Base-by-base conservation (phyloP, 2,113 vertebrate genomes). In the Picathartes gymnocephalus region DNA sequence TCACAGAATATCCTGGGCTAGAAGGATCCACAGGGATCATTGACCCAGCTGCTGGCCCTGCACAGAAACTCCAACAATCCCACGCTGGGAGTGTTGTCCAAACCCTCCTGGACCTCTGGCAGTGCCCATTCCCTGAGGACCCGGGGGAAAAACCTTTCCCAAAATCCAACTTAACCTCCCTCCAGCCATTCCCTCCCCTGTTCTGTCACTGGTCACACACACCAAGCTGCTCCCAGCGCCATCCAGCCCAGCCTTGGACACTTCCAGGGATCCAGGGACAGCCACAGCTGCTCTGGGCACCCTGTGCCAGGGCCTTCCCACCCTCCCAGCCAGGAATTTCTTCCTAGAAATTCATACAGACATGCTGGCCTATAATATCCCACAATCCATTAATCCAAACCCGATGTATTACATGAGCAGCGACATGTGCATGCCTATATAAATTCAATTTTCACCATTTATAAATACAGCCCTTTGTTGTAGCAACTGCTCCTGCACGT, bases 371-470 rank as follows among this genome's bases (percentile, higher is more conserved):
- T 66, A 0, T 23, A 42, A 37, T 11, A 72, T 23, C 77, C 27
- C 64, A 8, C 7, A 73, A 61, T n/a, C 79, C 27, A 27, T 66
- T 79, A 71, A 94, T 50, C 28, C 84, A n/a, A 81, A 62, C 15
- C 86, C 12, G 30, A 8, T 48, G 57, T 61, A 31, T 16, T 15
- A 58, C 64, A 81, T 16, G 30, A 80, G 74, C 56, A 84, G 69
- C 82, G 66, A 24, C 91, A 66, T 15, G 69, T 70, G 79, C 30
- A 19, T 45, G 66, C 42, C 88, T 72, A 31, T 45, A 45, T 30
- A 73, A 73, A 88, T 73, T 83, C 19, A 35, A 5, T 96, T 83
- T 88, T 42, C 86, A 48, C 73, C 40, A 44, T 94, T 93, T 83
- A 66, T 37, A 86, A 96, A 58, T n/a, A 30, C 39, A 40, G 44